These are phyloP conservation scores for Vollenhovia emeryi DNA, from an alignment of 1,140 invertebrate genomes.

Conservation along the genomic window DNA sequence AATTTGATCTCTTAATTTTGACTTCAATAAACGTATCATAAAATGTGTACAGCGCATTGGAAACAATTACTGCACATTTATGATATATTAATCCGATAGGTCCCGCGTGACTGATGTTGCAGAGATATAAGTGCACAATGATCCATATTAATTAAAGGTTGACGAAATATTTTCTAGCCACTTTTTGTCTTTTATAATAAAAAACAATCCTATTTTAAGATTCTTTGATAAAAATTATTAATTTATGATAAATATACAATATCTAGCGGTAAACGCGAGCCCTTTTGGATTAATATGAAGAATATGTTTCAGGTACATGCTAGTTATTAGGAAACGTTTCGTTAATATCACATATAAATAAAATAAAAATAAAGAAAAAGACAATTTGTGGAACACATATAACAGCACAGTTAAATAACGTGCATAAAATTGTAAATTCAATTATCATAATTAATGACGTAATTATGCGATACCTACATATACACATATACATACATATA, in stretches of 20 bases:
- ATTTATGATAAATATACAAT: neutral
- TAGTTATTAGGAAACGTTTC: constrained; percentile 29
- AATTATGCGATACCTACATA: neutral
- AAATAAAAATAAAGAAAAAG: neutral
- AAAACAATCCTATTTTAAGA: neutral
- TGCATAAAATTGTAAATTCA: neutral
- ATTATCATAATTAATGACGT: neutral
- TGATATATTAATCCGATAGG: constrained; percentile 28
- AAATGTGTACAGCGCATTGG: constrained; percentile 1
- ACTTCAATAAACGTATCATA: constrained; percentile 5
- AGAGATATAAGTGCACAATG: neutral
- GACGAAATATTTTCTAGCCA: neutral
- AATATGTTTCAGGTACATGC: constrained; percentile 52
- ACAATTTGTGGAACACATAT: constrained; percentile 9
- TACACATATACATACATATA: no score
- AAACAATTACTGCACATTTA: constrained; percentile 32
- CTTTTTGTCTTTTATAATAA: neutral
- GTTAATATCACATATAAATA: constrained; percentile 45
- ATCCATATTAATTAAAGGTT: constrained; percentile 5
- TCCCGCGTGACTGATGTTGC: neutral
- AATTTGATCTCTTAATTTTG: constrained; percentile 36
- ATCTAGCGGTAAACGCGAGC: neutral
- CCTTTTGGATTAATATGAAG: constrained; percentile 34
- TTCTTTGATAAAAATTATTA: constrained; percentile 5
- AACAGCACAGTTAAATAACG: constrained; percentile 6